Conservation (phyloP, 2,888 invertebrate species). For the Thymelicus sylvestris region DNA sequence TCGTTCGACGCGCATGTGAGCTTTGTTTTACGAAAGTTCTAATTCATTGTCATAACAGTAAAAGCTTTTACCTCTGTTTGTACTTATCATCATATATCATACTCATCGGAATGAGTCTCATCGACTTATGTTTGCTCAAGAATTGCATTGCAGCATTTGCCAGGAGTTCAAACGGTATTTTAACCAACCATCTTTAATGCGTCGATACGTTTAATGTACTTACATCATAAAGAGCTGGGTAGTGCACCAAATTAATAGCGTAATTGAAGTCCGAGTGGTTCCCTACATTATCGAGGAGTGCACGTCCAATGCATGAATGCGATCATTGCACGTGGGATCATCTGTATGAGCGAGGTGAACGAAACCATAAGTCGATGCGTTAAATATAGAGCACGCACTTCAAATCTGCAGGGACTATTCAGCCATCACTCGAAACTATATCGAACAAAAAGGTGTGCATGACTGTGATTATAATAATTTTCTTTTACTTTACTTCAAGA, state of each 20-base stretch:
- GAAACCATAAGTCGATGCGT: slow-evolving; percentile 66
- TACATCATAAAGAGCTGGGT: slow-evolving; percentile 25
- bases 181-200: neutral
- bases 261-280: slow-evolving; percentile 46
- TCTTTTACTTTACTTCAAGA: too few relatives aligned
- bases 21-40: slow-evolving; percentile 42
- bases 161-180: neutral
- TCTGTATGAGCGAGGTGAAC: slow-evolving; percentile 62
- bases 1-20: slow-evolving; percentile 51
- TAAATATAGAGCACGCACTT: slow-evolving; percentile 72
- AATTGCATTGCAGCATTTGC: neutral
- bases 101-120: neutral
- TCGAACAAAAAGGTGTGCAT: neutral
- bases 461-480: too few relatives aligned
- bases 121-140: neutral
- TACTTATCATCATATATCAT: neutral
- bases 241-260: slow-evolving; percentile 38
- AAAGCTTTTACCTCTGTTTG: slow-evolving; percentile 10
- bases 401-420: slow-evolving; percentile 37
- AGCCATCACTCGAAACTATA: slow-evolving; percentile 15
- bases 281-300: slow-evolving; percentile 50
- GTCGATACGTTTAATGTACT: slow-evolving; percentile 27
- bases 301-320: slow-evolving; percentile 38
- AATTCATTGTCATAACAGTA: slow-evolving; percentile 18
- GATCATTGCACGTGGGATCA: slow-evolving; percentile 44